Conservation (phyloP, 2,888 invertebrate genomes). For the Neoaliturus tenellus region DNA sequence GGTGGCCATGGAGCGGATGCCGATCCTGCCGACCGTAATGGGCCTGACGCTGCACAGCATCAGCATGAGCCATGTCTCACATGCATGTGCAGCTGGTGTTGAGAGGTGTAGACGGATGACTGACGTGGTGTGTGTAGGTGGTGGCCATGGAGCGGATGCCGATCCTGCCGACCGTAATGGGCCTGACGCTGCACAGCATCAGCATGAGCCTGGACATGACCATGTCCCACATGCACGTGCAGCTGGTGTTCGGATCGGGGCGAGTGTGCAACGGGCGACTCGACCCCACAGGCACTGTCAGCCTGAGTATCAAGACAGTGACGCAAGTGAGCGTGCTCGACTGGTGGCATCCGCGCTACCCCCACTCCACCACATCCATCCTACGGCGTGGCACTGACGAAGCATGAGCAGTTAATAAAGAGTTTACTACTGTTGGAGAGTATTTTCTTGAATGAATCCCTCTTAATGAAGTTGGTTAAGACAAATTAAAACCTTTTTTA, state of each 20-base stretch:
- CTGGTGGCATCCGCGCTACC: conserved; percentile 82
- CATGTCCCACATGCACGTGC: conserved; percentile 63
- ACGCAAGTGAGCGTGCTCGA: conserved; percentile 74
- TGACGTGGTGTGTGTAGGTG: not conserved
- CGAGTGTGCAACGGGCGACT: conserved; percentile 70
- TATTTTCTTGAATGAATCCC: no score
- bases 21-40: conserved; percentile 33
- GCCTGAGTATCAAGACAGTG: conserved; percentile 74
- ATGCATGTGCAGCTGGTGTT: conserved; percentile 73
- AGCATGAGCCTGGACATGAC: conserved; percentile 48
- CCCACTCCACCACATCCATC: conserved; percentile 68
- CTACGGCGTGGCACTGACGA: not conserved
- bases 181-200: conserved; percentile 53
- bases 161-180: conserved; percentile 40
- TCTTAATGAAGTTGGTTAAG: no score
- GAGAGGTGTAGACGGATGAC: no score
- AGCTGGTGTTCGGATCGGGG: conserved; percentile 75
- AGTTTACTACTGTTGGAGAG: not conserved
- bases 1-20: conserved; percentile 55
- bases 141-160: conserved; percentile 55
- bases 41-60: conserved; percentile 54
- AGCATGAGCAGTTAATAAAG: not conserved
- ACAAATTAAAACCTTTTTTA: no score
- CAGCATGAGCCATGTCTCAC: conserved; percentile 41
- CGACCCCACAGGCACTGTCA: conserved; percentile 62